A percentile compares a stretch with the other conserved stretches of the same genome.
Evolutionary conservation across 2,888 invertebrate species (phyloP).

Genomic region (Nasonia oneida): DNA sequence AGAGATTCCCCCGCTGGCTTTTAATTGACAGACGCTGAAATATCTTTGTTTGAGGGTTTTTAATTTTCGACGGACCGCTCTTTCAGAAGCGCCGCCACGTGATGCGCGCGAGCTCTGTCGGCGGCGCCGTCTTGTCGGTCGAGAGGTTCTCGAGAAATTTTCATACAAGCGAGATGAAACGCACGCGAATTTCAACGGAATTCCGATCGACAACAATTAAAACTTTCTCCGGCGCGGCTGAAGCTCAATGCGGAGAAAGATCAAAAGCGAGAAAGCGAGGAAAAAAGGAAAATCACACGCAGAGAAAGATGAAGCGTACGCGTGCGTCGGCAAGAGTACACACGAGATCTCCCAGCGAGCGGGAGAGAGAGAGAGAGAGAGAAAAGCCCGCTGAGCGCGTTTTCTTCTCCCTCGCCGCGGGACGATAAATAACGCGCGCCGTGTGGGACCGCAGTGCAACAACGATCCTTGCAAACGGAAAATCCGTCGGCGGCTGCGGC

Average conservation of each 20-base stretch:
- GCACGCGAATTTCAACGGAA: too few species aligned
- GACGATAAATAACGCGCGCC: slow-evolving; percentile 48
- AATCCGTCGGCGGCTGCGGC: slow-evolving; percentile 1
- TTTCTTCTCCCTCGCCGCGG: slow-evolving; percentile 12
- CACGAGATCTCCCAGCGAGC: slow-evolving; percentile 28
- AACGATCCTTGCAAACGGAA: slow-evolving; percentile 21
- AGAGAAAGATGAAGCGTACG: background rate
- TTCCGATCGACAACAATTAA: background rate
- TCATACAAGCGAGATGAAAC: background rate
- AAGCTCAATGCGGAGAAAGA: background rate
- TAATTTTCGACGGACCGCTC: slow-evolving; percentile 6
- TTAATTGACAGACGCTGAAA: slow-evolving; percentile 50
- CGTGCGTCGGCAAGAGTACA: slow-evolving; percentile 1
- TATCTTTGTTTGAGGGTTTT: slow-evolving; percentile 42
- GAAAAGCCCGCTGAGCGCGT: slow-evolving; percentile 20
- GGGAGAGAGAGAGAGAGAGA: background rate
- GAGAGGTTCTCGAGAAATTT: background rate
- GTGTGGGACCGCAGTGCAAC: background rate
- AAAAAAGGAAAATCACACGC: background rate
- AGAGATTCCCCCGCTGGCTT: background rate
- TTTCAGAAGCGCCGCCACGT: background rate
- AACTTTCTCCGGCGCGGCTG: background rate
- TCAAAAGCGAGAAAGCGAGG: background rate
- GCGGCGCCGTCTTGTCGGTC: background rate
- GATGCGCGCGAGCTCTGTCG: background rate